A percentile compares a stretch with the other conserved stretches of the same genome.
Evolutionary conservation across 2,888 invertebrate genomes (phyloP).

Genomic region (Agrenia bidenticulata): DNA sequence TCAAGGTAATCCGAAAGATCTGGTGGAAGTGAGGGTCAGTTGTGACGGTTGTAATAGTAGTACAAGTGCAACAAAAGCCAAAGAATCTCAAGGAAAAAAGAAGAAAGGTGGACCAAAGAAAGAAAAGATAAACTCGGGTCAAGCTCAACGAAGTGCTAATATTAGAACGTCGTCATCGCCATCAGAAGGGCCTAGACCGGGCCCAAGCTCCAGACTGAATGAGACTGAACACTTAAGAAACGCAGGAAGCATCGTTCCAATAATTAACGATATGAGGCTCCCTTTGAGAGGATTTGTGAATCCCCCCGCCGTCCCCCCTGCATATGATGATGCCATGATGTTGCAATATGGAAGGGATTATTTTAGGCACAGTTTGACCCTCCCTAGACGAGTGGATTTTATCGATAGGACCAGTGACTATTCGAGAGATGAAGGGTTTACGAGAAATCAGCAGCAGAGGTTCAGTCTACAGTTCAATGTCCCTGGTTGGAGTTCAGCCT

Average conservation of each 20-base stretch:
- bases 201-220: conserved; percentile 33
- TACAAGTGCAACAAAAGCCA: not conserved
- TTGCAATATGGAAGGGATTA: conserved; percentile 23
- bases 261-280: not conserved
- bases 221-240: conserved; percentile 21
- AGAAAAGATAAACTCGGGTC: not conserved
- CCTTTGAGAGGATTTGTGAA: not conserved
- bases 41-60: no score
- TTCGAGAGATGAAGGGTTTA: conserved; percentile 13
- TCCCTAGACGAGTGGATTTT: conserved; percentile 39
- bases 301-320: conserved; percentile 27
- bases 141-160: not conserved
- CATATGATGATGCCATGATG: conserved; percentile 42
- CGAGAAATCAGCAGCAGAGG: conserved; percentile 35
- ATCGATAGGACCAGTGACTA: conserved; percentile 18
- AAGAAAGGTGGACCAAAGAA: not conserved
- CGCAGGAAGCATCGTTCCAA: conserved; percentile 2
- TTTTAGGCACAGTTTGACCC: conserved; percentile 47
- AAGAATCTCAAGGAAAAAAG: conserved; percentile 6
- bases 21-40: no score
- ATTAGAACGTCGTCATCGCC: no score
- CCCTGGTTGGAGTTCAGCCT: conserved; percentile 25
- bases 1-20: not conserved
- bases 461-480: conserved; percentile 50
- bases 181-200: conserved; percentile 35